Conservation (phyloP, 2,113 vertebrate species). For the Corythaixoides concolor region DNA sequence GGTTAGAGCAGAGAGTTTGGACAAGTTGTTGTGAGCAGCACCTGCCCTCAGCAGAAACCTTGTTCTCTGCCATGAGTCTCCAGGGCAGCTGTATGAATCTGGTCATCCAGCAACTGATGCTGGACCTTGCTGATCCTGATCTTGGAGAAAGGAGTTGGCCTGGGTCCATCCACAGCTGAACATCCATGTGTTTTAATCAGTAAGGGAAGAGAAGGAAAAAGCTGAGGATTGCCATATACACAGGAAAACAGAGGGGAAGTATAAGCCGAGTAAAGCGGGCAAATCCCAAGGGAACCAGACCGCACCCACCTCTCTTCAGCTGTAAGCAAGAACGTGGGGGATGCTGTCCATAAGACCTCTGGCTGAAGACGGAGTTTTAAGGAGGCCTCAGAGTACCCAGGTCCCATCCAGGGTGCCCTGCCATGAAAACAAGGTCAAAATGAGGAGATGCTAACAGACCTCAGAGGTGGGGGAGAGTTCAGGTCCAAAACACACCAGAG, state of each 20-base stretch:
- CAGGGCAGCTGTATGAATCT: neutral
- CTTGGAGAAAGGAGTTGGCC: neutral
- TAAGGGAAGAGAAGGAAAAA: neutral
- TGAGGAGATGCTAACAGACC: neutral
- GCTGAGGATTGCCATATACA: neutral
- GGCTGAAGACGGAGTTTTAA: neutral
- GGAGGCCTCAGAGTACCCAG: neutral
- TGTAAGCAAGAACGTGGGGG: neutral
- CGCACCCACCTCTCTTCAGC: neutral
- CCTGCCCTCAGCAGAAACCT: neutral
- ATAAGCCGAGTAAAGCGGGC: neutral
- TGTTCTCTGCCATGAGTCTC: neutral
- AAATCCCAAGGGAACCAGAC: neutral
- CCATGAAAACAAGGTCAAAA: neutral
- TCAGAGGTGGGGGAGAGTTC: neutral
- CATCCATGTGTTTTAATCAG: neutral
- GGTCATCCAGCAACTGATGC: neutral
- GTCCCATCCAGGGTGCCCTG: neutral
- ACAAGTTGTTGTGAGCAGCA: neutral
- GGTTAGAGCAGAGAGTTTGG: neutral
- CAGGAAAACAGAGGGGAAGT: rapidly evolving
- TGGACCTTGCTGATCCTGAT: neutral
- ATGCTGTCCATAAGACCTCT: neutral
- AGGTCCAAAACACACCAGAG: neutral
- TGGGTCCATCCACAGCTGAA: neutral